These are phyloP conservation scores for Lochmaea crataegi DNA, from an alignment of 2,888 invertebrate species.

Conservation along the genomic window DNA sequence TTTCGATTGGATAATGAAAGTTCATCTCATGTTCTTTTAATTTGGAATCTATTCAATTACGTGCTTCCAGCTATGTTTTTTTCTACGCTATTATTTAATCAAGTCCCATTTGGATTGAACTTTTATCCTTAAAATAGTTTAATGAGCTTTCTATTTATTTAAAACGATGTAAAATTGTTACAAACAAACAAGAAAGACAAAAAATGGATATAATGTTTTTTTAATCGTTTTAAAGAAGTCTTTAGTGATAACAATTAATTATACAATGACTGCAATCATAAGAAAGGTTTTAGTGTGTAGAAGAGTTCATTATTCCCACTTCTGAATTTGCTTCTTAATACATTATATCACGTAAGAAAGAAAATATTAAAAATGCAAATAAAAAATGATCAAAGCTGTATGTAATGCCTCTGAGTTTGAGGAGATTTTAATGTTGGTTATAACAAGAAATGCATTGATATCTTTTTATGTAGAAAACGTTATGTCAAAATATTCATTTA, in stretches of 20 bases:
- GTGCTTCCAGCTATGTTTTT: conserved; percentile 15
- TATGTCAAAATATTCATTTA: neutral
- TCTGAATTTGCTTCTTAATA: too few species aligned
- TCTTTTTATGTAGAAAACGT: too few species aligned
- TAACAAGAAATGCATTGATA: too few species aligned
- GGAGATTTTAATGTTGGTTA: too few species aligned
- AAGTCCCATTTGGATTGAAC: conserved; percentile 23
- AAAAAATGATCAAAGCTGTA: too few species aligned
- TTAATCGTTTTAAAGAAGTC: neutral
- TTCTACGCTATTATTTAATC: conserved; percentile 21
- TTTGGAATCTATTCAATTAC: conserved; percentile 17
- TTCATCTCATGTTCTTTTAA: conserved; percentile 18
- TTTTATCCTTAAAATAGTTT: conserved; percentile 18
- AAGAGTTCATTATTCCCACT: too few species aligned
- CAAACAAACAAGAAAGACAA: neutral
- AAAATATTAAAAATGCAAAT: too few species aligned
- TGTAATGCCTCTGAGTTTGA: too few species aligned
- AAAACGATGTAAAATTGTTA: neutral
- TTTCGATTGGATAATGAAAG: conserved; percentile 24
- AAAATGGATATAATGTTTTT: neutral
- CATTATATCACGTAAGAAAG: too few species aligned
- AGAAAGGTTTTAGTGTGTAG: too few species aligned
- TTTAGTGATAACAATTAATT: neutral
- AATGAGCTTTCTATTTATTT: conserved; percentile 21
- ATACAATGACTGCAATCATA: too few species aligned